Percentiles rank a stretch among this genome's conserved stretches.
phyloP scores from a whole-genome alignment of 23 tunicate genomes.

The Phallusia fumigata region DNA sequence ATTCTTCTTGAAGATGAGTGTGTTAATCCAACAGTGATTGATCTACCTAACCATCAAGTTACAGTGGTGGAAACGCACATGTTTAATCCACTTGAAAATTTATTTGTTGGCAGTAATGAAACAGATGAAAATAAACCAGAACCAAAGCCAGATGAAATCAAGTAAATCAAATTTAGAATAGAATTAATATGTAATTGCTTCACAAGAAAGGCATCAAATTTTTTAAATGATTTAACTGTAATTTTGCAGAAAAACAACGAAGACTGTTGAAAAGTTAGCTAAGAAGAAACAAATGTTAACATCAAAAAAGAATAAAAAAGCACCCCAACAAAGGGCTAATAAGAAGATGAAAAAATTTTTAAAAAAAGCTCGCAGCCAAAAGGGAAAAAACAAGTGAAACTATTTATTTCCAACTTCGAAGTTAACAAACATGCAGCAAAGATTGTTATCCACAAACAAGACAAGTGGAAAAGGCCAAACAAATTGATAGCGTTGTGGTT shows the following conservation, averaged over 20 bases:
- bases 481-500: too few relatives aligned
- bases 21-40: conserved; percentile 24
- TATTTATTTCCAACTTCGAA: not conserved
- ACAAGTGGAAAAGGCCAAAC: too few relatives aligned
- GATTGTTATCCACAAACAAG: too few relatives aligned
- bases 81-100: conserved; percentile 40
- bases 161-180: conserved; percentile 1
- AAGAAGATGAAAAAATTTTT: conserved; percentile 48
- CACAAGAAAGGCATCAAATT: not conserved
- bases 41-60: conserved; percentile 72
- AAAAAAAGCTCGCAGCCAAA: conserved; percentile 4
- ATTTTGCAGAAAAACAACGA: conserved; percentile 23
- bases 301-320: conserved; percentile 13
- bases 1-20: conserved; percentile 14
- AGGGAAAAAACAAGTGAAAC: conserved; percentile 12
- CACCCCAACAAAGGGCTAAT: conserved; percentile 8
- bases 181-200: not conserved
- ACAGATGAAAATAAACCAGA: conserved; percentile 26
- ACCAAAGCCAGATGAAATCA: not conserved
- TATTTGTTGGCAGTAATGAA: conserved; percentile 43
- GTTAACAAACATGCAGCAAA: not conserved
- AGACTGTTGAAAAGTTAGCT: conserved; percentile 22
- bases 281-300: conserved; percentile 46
- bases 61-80: conserved; percentile 64
- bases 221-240: not conserved